These are phyloP conservation scores for Patiria miniata DNA, from an alignment of 35 echinoderm and acorn worm species.

Conservation along the genomic window DNA sequence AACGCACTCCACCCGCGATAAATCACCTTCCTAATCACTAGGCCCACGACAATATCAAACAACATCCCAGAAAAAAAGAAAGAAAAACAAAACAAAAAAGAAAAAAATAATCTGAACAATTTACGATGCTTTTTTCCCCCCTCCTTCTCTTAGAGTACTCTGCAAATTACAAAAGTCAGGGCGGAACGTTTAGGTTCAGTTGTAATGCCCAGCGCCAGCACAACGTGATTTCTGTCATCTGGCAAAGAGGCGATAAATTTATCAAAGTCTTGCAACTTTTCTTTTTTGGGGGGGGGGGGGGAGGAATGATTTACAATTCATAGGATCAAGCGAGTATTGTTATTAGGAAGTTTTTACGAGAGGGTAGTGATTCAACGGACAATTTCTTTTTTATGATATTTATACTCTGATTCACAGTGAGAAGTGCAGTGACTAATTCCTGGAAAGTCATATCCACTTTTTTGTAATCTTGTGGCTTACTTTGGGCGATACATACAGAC, in stretches of 20 bases:
- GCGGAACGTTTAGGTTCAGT: not conserved
- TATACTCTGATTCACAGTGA: constrained; percentile 3
- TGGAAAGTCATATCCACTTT: not conserved
- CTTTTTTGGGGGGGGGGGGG: too few relatives aligned
- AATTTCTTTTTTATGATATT: not conserved
- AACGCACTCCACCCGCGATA: not conserved
- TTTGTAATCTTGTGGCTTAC: too few relatives aligned
- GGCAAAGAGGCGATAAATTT: too few relatives aligned
- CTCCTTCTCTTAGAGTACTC: not conserved
- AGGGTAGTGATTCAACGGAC: not conserved
- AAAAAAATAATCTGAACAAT: not conserved
- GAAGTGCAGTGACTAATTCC: constrained; percentile 17
- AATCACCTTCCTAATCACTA: not conserved
- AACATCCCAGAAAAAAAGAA: not conserved
- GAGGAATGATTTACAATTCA: not conserved
- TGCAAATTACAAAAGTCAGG: constrained; percentile 5
- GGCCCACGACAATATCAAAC: not conserved
- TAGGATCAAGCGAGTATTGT: not conserved
- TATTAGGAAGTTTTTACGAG: constrained; percentile 2
- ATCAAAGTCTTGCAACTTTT: too few relatives aligned
- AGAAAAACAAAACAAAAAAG: too few relatives aligned
- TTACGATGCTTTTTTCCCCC: not conserved
- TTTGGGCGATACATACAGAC: too few relatives aligned
- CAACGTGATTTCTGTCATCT: too few relatives aligned
- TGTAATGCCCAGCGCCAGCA: too few relatives aligned